A percentile compares a stretch with the other conserved stretches of the same genome.
These are phyloP conservation scores for Sakesphorus luctuosus DNA, from an alignment of 2,113 vertebrate species.

Conservation along the genomic window DNA sequence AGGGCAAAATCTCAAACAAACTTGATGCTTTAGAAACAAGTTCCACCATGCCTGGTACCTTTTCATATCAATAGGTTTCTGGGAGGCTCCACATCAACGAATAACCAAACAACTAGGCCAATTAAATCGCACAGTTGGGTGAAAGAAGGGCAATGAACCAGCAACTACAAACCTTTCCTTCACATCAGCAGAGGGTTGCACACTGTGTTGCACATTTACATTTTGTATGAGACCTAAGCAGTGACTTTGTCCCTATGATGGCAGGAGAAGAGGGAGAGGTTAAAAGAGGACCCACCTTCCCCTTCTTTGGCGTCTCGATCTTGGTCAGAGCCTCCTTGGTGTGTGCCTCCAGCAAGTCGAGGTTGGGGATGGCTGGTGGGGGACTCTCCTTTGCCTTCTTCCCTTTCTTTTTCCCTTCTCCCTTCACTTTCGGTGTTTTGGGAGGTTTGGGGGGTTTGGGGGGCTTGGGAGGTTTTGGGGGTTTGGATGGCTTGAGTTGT, in stretches of 20 bases:
- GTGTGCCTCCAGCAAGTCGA: slow-evolving; percentile 92
- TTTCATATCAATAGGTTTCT: neutral
- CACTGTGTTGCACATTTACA: neutral
- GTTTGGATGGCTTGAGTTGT: slow-evolving; percentile 84
- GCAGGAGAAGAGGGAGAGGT: neutral
- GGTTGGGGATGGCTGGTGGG: slow-evolving; percentile 86
- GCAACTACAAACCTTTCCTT: neutral
- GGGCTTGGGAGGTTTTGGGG: slow-evolving; percentile 84
- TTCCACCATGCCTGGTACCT: neutral
- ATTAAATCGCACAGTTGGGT: neutral
- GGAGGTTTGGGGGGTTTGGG: slow-evolving; percentile 78
- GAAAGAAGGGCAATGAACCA: neutral
- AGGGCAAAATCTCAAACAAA: neutral
- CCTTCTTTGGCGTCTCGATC: slow-evolving; percentile 95
- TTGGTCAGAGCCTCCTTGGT: slow-evolving; percentile 94
- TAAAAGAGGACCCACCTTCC: slow-evolving; percentile 77
- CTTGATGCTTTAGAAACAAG: neutral
- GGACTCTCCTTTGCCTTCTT: slow-evolving; percentile 87
- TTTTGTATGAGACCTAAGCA: neutral
- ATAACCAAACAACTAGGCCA: neutral
- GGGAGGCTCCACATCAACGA: neutral
- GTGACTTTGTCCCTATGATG: neutral
- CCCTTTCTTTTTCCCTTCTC: slow-evolving; percentile 91
- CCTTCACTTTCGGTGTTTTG: slow-evolving; percentile 87
- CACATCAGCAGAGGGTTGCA: neutral